phyloP scores from a whole-genome alignment of 2,113 vertebrate genomes.

The Sprattus sprattus region DNA sequence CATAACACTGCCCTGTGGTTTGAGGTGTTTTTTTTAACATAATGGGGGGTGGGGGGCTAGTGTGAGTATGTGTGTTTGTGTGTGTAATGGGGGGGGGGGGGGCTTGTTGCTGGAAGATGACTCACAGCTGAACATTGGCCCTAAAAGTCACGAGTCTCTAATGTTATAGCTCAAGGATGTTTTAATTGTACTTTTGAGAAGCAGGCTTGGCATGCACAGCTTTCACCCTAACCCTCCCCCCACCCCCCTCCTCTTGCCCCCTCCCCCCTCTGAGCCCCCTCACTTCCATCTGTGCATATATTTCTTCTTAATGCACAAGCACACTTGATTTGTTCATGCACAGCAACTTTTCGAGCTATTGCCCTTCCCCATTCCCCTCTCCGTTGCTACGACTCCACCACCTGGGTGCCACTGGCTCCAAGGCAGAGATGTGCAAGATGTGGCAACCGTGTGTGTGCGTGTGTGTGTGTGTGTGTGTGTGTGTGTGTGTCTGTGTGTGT shows the following conservation, averaged over 20 bases:
- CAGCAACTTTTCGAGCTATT: slow-evolving; percentile 46
- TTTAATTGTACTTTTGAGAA: slow-evolving; percentile 39
- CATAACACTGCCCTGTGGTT: too few species aligned
- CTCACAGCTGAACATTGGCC: slow-evolving; percentile 19
- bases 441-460: slow-evolving; percentile 36
- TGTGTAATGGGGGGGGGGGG: background rate
- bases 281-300: slow-evolving; percentile 68
- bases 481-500: background rate
- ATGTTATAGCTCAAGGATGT: slow-evolving; percentile 35
- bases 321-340: slow-evolving; percentile 62
- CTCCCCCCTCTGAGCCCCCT: slow-evolving; percentile 27
- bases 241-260: slow-evolving; percentile 9
- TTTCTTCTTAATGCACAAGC: slow-evolving; percentile 54
- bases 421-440: slow-evolving; percentile 61
- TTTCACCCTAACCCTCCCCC: background rate
- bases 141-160: slow-evolving; percentile 11
- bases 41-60: background rate
- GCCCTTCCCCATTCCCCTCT: slow-evolving; percentile 29
- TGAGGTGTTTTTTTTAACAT: too few species aligned
- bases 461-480: background rate
- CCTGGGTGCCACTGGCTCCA: slow-evolving; percentile 70
- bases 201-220: background rate
- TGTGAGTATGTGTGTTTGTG: slow-evolving; percentile 21
- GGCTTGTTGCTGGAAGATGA: background rate
- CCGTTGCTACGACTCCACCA: slow-evolving; percentile 55